Conservation (phyloP, 1,140 invertebrate species). For the Tenebrio molitor region DNA sequence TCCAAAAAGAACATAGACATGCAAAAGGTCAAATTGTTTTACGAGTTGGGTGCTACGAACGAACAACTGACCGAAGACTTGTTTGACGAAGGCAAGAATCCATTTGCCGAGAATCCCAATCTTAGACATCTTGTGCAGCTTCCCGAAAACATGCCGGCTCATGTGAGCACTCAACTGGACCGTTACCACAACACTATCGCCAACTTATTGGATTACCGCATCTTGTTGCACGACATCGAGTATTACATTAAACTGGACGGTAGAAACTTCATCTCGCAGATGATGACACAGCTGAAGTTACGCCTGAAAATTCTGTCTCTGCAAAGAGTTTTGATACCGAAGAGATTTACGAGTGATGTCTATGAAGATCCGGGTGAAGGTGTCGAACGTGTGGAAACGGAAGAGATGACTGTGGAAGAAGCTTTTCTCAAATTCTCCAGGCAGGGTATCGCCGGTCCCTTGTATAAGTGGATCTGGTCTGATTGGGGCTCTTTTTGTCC, state of each 20-base stretch:
- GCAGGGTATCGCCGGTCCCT: slow-evolving; percentile 53
- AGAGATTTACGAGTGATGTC: slow-evolving; percentile 64
- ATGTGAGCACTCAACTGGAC: slow-evolving; percentile 66
- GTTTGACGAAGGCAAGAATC: slow-evolving; percentile 36
- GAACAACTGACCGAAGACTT: slow-evolving; percentile 47
- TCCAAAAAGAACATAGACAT: slow-evolving; percentile 59
- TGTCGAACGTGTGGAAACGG: slow-evolving; percentile 45
- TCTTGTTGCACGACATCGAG: slow-evolving; percentile 69
- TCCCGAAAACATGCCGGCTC: slow-evolving; percentile 66
- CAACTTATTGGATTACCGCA: slow-evolving; percentile 67
- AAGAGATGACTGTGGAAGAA: slow-evolving; percentile 57
- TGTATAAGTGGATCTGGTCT: slow-evolving; percentile 67
- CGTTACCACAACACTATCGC: slow-evolving; percentile 65
- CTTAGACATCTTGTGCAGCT: slow-evolving; percentile 58
- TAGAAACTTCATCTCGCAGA: slow-evolving; percentile 64
- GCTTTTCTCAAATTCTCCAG: slow-evolving; percentile 60
- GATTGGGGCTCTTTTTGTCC: slow-evolving; percentile 73
- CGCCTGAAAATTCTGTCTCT: slow-evolving; percentile 66
- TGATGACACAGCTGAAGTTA: slow-evolving; percentile 67
- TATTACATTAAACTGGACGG: slow-evolving; percentile 72
- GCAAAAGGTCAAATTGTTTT: slow-evolving; percentile 29
- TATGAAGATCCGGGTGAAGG: slow-evolving; percentile 49
- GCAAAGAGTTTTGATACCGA: slow-evolving; percentile 66
- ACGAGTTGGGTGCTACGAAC: neutral
- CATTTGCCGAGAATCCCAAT: slow-evolving; percentile 46